These are phyloP conservation scores for Propithecus deckenii DNA, from an alignment of 2,797 vertebrate species.

Conservation along the genomic window DNA sequence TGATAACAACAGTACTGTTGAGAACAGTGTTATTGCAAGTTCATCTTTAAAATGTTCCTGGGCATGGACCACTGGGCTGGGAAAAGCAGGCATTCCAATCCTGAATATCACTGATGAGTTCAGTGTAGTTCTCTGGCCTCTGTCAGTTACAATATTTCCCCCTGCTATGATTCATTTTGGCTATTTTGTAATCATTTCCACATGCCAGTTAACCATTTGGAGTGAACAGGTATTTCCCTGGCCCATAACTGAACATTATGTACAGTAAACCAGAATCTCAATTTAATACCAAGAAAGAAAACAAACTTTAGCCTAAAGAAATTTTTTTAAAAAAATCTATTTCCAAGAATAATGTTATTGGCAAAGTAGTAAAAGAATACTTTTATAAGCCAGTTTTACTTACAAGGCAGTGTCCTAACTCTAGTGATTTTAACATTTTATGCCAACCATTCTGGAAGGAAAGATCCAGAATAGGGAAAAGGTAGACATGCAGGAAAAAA, in stretches of 20 bases:
- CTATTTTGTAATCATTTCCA: neutral
- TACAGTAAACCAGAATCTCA: neutral
- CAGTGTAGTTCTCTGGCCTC: neutral
- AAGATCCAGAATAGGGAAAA: neutral
- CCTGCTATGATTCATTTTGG: neutral
- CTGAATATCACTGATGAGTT: neutral
- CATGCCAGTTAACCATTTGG: neutral
- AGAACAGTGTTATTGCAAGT: neutral
- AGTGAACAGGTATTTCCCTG: neutral
- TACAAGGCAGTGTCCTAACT: neutral
- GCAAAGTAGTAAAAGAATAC: neutral
- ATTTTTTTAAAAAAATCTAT: neutral
- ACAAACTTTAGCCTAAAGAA: neutral
- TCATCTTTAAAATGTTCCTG: constrained; percentile 6
- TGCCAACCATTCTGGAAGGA: neutral
- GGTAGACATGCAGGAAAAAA: neutral
- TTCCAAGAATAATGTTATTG: neutral
- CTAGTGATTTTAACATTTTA: neutral
- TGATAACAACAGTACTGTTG: neutral
- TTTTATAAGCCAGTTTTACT: neutral
- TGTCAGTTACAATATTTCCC: neutral
- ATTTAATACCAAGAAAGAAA: neutral
- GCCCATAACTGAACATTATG: neutral
- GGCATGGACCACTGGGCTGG: neutral
- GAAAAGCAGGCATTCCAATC: neutral